A percentile compares a stretch with the other conserved stretches of the same genome.
Evolutionary conservation across 1,140 invertebrate species (phyloP).

Genomic region (Caerostris extrusa): DNA sequence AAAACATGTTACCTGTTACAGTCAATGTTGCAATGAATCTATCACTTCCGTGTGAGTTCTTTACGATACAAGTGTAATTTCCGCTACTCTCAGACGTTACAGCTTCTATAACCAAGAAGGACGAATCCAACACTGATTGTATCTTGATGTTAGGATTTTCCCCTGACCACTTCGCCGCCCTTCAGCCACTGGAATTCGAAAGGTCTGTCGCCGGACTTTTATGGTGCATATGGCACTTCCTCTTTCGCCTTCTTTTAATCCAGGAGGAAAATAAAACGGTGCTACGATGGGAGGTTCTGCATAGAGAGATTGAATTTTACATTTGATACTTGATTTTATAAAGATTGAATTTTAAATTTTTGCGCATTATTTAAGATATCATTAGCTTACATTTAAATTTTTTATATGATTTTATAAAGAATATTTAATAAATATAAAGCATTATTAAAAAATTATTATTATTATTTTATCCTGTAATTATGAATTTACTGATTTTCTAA

Average conservation of each 20-base stretch:
- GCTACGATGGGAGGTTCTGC: conserved; percentile 30
- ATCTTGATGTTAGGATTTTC: conserved; percentile 48
- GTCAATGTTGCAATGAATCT: conserved; percentile 94
- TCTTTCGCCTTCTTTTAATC: conserved; percentile 56
- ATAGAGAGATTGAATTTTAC: background rate
- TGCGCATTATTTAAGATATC: too few species aligned
- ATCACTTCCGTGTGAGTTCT: conserved; percentile 95
- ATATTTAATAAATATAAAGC: too few species aligned
- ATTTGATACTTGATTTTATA: background rate
- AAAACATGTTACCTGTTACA: conserved; percentile 92
- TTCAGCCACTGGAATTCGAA: conserved; percentile 60
- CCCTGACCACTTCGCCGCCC: conserved; percentile 10
- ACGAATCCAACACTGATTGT: conserved; percentile 78
- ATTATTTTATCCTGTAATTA: too few species aligned
- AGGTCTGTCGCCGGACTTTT: conserved; percentile 28
- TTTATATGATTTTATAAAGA: too few species aligned
- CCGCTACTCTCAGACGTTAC: conserved; percentile 88
- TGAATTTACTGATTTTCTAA: too few species aligned
- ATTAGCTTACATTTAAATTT: too few species aligned
- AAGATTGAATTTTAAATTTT: background rate
- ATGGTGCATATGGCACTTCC: conserved; percentile 55
- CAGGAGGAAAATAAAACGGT: conserved; percentile 42
- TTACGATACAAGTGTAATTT: conserved; percentile 93
- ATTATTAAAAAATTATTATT: too few species aligned
- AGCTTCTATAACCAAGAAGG: conserved; percentile 88